Base-by-base conservation (phyloP, 2,888 invertebrate species). In the Brachylomia viminalis region DNA sequence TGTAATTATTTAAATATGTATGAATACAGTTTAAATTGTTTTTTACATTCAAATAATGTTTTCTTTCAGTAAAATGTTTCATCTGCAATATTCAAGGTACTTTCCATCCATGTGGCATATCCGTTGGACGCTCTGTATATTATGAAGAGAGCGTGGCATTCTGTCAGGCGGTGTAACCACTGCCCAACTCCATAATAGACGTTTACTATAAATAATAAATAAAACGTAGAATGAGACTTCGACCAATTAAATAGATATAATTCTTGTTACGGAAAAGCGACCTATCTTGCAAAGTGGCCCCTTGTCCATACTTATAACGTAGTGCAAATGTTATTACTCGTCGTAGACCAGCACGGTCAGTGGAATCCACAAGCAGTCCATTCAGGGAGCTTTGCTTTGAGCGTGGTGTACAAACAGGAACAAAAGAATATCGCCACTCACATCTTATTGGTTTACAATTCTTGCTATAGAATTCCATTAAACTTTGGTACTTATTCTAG, bases 311-410 rank as follows among this genome's bases (percentile, higher is more conserved):
- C n/a, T n/a, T n/a, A 38, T 27, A 54, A 61, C 33, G 27, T 54
- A 45, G 38, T 49, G 27, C 54, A 70, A 64, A 77, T 65, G 49
- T 74, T 75, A 42, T 65, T 52, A 61, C 27, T 45, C 54, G 30
- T 66, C 10, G 23, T 33, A n/a, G 11, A 72, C 61, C 27, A 61
- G 23, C 52, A 45, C 45, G 49, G 23, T 67, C 56, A 56, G 33
- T 47, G 65, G 20, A 56, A 66, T 52, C 42, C 49, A 45, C 42
- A 56, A 62, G 66, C 27, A 72, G 42, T 62, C n/a, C 17, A 56
- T 72, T 62, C 47, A 66, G 30, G 8, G 42, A 33, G 62, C 33
- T 79, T 79, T 67, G 33, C 66, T 73, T 76, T 61, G n/a, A 79
- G 54, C 15, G 20, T 23, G 13, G 54, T n/a, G 30, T n/a, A 54